These are phyloP conservation scores for Nycticryphes semicollaris DNA, from an alignment of 2,113 vertebrate genomes.

Conservation along the genomic window DNA sequence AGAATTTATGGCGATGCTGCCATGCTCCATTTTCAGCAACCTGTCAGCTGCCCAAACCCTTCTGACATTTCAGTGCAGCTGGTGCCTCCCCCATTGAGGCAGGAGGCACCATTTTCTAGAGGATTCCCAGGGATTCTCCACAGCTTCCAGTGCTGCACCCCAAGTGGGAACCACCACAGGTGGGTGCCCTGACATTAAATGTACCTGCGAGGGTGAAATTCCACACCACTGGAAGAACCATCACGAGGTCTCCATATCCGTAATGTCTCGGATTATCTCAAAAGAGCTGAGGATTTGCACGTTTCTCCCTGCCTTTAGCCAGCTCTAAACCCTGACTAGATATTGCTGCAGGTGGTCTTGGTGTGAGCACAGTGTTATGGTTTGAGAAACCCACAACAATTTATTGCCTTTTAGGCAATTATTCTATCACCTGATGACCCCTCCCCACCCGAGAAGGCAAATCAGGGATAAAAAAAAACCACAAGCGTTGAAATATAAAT, in stretches of 20 bases:
- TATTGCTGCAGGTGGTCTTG: not conserved
- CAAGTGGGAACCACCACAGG: accelerated
- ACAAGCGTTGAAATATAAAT: not conserved
- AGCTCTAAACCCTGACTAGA: not conserved
- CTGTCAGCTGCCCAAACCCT: conserved; percentile 84
- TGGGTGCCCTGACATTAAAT: accelerated
- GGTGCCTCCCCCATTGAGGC: conserved; percentile 23
- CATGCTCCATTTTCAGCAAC: conserved; percentile 76
- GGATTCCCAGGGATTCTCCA: not conserved
- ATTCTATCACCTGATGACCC: not conserved
- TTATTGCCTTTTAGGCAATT: not conserved
- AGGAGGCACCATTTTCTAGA: conserved; percentile 1
- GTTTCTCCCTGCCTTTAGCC: not conserved
- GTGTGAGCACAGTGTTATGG: not conserved
- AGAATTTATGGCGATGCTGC: conserved; percentile 83
- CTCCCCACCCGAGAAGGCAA: not conserved
- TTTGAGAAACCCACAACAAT: not conserved
- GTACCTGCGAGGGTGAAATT: not conserved
- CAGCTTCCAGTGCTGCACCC: not conserved
- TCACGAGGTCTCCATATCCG: not conserved
- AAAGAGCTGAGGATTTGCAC: not conserved
- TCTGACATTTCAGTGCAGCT: conserved; percentile 91
- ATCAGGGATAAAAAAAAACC: not conserved
- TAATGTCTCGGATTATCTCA: accelerated
- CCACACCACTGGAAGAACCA: not conserved